Percentiles rank a stretch among this genome's conserved stretches.
phyloP scores from a whole-genome alignment of 2,797 vertebrate species.

The Mus caroli region DNA sequence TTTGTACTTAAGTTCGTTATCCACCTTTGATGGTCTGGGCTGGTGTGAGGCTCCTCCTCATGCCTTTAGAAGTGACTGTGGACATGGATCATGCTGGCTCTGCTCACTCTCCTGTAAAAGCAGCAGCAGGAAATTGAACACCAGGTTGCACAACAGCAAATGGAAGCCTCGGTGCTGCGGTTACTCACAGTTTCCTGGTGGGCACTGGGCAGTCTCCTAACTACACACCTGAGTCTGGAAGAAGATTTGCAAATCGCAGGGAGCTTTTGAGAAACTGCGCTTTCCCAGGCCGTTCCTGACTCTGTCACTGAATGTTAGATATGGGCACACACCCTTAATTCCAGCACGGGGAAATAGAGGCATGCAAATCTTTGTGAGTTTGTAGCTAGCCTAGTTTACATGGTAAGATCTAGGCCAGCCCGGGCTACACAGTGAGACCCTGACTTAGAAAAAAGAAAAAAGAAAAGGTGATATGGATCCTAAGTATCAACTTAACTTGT shows the following conservation, averaged over 20 bases:
- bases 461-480: background rate
- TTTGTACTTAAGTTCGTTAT: background rate
- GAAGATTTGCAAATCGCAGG: background rate
- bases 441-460: background rate
- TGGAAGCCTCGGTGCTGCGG: background rate
- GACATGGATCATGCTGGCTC: background rate
- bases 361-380: background rate
- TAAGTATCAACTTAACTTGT: background rate
- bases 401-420: background rate
- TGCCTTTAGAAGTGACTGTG: background rate
- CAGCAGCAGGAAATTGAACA: background rate
- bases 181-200: background rate
- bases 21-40: background rate
- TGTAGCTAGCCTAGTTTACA: background rate
- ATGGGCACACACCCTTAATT: background rate
- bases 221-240: background rate
- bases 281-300: background rate
- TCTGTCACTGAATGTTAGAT: background rate
- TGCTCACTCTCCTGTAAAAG: slow-evolving; percentile 14
- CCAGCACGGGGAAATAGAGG: background rate
- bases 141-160: background rate
- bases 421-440: background rate
- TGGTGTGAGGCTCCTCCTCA: background rate
- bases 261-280: background rate
- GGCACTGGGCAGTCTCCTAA: background rate